Base-by-base conservation (phyloP, 2,888 invertebrate genomes). In the Rambutsinella grinnellia region DNA sequence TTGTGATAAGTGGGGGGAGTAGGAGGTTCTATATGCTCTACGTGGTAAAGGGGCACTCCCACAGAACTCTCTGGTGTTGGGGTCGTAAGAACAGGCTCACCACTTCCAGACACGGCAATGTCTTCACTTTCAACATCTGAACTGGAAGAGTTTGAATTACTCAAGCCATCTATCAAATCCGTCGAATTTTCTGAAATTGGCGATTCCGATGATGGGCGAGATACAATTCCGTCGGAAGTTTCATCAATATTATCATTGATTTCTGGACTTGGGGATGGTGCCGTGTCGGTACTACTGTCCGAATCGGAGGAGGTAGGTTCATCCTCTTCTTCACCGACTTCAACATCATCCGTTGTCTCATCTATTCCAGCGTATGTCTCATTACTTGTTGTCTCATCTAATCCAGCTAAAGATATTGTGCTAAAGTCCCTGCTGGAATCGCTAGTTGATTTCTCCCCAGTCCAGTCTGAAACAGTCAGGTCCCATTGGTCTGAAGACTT, bases 1-100 rank as follows among this genome's bases (percentile, higher is more conserved):
- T 81, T 81, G 27, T 81, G 83, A 78, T 81, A 83, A 8, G 81
- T 83, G 23, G 82, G 79, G 3, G 82, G 79, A 0, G 82, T 81
- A 1, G 83, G 83, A 10, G 82, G 82, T 19, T 83, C 83, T 1
- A 79, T 67, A 58, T 83, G 83, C 28, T 83, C 83, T 19, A 83
- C 83, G 60, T 83, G 83, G 24, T 83, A 83, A 19, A 83, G 46
- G 0, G 83, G 83, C 17, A 83, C 82, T n/a, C 79, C 81, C 5
- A 81, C 80, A 13, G 82, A 80, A 63, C 78, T 78, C 46, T 81
- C 82, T 10, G 79, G 60, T 1, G 47, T 44, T 24, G 68, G 57
- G 0, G 76, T 69, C 1, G 60, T 58, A 2, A 70, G 65, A 8
- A 27, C 54, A 2, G 28, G 15, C 15, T 44, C 61, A 44, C 6